Evolutionary conservation across 2,888 invertebrate species (phyloP).

Genomic region (Mesopsocus fuscifrons): DNA sequence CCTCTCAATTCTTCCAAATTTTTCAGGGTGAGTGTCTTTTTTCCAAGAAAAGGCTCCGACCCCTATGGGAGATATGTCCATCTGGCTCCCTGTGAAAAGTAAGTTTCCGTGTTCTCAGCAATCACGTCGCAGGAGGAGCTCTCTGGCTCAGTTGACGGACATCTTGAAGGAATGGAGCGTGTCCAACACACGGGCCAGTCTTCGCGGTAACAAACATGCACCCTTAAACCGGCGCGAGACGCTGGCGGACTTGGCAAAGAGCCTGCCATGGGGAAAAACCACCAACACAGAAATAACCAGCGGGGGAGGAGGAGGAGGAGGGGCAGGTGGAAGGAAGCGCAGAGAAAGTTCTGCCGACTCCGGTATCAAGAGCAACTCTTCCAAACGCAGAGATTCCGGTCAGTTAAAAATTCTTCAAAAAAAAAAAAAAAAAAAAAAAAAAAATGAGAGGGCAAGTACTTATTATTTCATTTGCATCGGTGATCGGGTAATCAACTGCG

Average conservation of each 20-base stretch:
- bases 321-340: slow-evolving; percentile 39
- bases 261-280: slow-evolving; percentile 61
- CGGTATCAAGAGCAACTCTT: slow-evolving; percentile 49
- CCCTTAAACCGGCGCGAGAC: slow-evolving; percentile 72
- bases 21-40: too few relatives aligned
- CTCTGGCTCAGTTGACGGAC: slow-evolving; percentile 74
- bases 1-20: too few relatives aligned
- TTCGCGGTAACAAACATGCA: slow-evolving; percentile 31
- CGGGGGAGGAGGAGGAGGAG: slow-evolving; percentile 20
- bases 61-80: too few relatives aligned
- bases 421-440: too few relatives aligned
- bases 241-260: slow-evolving; percentile 69
- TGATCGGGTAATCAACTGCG: too few relatives aligned
- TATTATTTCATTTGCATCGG: too few relatives aligned
- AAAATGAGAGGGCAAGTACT: too few relatives aligned
- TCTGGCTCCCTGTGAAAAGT: background rate
- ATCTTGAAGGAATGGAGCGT: slow-evolving; percentile 74
- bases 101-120: background rate
- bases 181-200: slow-evolving; percentile 30
- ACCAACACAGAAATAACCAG: slow-evolving; percentile 28
- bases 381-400: slow-evolving; percentile 53
- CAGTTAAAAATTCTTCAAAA: too few relatives aligned
- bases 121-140: slow-evolving; percentile 54
- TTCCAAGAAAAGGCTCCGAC: too few relatives aligned
- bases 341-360: slow-evolving; percentile 77